Evolutionary conservation across 35 echinoderm and acorn worm genomes (phyloP), one percentile per base, ranked within the genome.

Genomic region (Ophioderma brevispina): DNA sequence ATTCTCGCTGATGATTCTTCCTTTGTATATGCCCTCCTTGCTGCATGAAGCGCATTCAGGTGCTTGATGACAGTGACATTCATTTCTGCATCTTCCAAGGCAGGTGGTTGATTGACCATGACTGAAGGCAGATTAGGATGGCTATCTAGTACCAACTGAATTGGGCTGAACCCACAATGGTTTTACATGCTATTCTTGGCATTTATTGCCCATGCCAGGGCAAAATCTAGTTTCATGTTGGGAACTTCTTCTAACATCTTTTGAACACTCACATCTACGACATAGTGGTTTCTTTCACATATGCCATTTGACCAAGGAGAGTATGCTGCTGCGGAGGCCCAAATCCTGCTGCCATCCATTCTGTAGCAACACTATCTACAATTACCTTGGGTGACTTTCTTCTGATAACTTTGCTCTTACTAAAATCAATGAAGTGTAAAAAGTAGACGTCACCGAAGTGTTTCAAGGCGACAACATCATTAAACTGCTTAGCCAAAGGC

Each of bases 381-480:
- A n/a, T n/a, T n/a, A n/a, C n/a, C n/a, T n/a, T n/a, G n/a, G n/a
- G n/a, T n/a, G n/a, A n/a, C n/a, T n/a, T n/a, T n/a, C n/a, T n/a
- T n/a, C n/a, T n/a, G n/a, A n/a, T n/a, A n/a, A n/a, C n/a, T n/a
- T n/a, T n/a, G n/a, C n/a, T n/a, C n/a, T n/a, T n/a, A n/a, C n/a
- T n/a, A n/a, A n/a, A n/a, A n/a, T n/a, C n/a, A n/a, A n/a, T n/a
- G n/a, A 90, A 84, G 37, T 84, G 89, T 37, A 83, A 36, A n/a
- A 90, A 84, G 89, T 90, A 90, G 14, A 84, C 76, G 21, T 84
- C 55, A 35, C 75, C 89, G 41, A 78, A 90, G 49, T 90, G 49
- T 41, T 83, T 83, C 81, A 83, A 46, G 36, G 81, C 81, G 4
- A 83, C 81, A 6, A 83, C 81, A 83, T 83, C 81, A 36, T 39